Evolutionary conservation across 2,888 invertebrate species (phyloP), one percentile per base, ranked within the genome.

Genomic region (Neria commutata): DNA sequence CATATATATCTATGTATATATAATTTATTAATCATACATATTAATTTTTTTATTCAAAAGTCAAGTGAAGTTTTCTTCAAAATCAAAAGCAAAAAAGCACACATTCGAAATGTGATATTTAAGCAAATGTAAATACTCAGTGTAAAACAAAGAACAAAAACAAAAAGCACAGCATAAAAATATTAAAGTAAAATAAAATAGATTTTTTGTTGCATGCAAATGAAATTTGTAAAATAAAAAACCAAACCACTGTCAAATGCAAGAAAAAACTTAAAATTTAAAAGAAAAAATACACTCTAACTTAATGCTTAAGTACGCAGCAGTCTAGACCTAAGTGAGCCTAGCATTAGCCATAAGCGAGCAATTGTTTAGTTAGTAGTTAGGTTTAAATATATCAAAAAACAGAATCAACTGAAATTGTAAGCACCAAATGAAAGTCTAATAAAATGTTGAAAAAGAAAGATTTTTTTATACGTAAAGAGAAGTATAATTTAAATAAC

Each of bases 41-140:
- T n/a, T n/a, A n/a, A n/a, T n/a, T n/a, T n/a, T n/a, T n/a, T n/a
- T n/a, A n/a, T n/a, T n/a, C n/a, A n/a, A n/a, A n/a, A n/a, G n/a
- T n/a, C n/a, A n/a, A 50, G 8, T 25, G 17, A 34, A 50, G 21
- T 3, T 26, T 34, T 21, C 19, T 21, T 50, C n/a, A 34, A 50
- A 40, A 24, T 40, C 37, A 40, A 10, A 24, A 37, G 17, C 10
- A 21, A 10, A 25, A n/a, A 54, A 47, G 33, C 11, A 55, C 61
- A 61, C 61, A 61, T 58, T 51, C 24, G 11, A 58, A 56, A 62
- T 58, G 62, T 62, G 62, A 62, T 62, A 62, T 54, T 48, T 47
- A 55, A 29, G 48, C n/a, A 58, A 48, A 45, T 54, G 54, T 59
- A 55, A 47, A 60, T 26, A 55, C 42, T 33, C 24, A 25, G 34